Percentiles rank a stretch among this genome's conserved stretches.
Conservation (phyloP, 2,888 invertebrate genomes). For the Ormyrus rosae region DNA sequence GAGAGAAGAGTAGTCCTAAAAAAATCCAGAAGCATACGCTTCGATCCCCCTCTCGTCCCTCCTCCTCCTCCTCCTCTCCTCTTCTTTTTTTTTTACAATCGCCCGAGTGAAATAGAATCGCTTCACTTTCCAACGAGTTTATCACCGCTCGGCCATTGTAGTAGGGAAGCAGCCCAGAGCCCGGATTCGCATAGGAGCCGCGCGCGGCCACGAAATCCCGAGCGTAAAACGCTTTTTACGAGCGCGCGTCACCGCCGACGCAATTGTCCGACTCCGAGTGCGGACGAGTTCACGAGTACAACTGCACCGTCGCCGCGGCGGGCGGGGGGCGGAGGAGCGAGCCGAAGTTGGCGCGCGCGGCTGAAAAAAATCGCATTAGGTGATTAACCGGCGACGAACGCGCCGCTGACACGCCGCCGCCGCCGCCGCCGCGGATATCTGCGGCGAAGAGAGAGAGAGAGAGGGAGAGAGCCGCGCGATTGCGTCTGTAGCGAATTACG, state of each 20-base stretch:
- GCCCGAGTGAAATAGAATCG: constrained; percentile 55
- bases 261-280: constrained; percentile 44
- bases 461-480: neutral
- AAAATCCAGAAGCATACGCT: constrained; percentile 11
- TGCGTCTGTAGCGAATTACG: constrained; percentile 22
- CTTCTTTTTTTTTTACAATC: constrained; percentile 40
- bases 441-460: no score
- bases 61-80: neutral
- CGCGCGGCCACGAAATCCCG: constrained; percentile 48
- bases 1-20: constrained; percentile 8
- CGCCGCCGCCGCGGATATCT: no score
- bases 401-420: constrained; percentile 5
- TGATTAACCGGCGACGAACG: constrained; percentile 33
- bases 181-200: neutral
- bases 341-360: constrained; percentile 2
- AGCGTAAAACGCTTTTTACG: constrained; percentile 55
- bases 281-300: constrained; percentile 1
- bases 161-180: no score
- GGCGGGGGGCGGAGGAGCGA: no score
- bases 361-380: constrained; percentile 42
- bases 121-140: constrained; percentile 53
- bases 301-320: no score
- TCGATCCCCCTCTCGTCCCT: neutral
- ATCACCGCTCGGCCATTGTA: constrained; percentile 44
- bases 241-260: constrained; percentile 12